These are phyloP conservation scores for Alcedo quadribrachys DNA, from an alignment of 2,797 vertebrate species.

Conservation along the genomic window DNA sequence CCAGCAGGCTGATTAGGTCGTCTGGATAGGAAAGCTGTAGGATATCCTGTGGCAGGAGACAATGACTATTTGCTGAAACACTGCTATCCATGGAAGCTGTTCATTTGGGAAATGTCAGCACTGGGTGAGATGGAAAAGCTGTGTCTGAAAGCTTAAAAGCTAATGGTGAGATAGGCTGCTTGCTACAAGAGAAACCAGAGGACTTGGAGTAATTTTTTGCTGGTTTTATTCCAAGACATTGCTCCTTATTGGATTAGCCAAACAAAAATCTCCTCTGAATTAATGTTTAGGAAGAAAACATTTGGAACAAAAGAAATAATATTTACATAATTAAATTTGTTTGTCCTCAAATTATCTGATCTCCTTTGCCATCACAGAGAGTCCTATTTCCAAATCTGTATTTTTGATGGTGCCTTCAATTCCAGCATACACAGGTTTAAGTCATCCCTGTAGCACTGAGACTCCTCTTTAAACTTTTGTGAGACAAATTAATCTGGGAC, in stretches of 20 bases:
- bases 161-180: neutral
- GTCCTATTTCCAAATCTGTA: neutral
- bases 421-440: neutral
- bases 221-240: constrained; percentile 8
- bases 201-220: neutral
- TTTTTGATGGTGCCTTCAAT: neutral
- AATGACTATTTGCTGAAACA: constrained; percentile 32
- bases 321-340: neutral
- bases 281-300: constrained; percentile 39
- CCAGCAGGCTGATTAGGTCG: constrained; percentile 72
- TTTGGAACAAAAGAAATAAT: neutral
- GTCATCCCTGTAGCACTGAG: neutral
- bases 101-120: constrained; percentile 36
- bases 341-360: constrained; percentile 8
- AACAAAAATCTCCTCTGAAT: constrained; percentile 26
- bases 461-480: neutral
- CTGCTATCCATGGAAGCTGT: neutral
- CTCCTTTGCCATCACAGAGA: neutral
- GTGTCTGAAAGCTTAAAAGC: constrained; percentile 21
- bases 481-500: neutral
- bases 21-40: constrained; percentile 32
- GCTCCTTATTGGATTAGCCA: constrained; percentile 39
- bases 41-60: constrained; percentile 49
- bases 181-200: neutral
- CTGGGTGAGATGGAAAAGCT: constrained; percentile 9